Conservation (phyloP, 1,140 invertebrate species). For the Adelges cooleyi region DNA sequence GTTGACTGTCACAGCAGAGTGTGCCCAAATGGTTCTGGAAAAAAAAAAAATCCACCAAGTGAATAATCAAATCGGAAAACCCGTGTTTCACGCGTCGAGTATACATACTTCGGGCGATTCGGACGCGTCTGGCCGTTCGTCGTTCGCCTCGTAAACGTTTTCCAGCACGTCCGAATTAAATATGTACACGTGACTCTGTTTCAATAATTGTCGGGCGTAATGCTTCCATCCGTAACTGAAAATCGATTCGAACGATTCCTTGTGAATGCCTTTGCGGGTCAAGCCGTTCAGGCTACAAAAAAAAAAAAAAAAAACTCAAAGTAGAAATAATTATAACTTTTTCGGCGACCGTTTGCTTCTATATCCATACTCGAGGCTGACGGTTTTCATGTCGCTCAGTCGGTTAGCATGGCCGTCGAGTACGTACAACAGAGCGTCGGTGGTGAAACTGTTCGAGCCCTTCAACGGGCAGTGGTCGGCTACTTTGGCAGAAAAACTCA, state of each 20-base stretch:
- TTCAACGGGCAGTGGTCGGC: background rate
- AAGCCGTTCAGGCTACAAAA: conserved; percentile 5
- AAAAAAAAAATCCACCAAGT: background rate
- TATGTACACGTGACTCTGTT: conserved; percentile 19
- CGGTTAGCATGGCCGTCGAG: conserved; percentile 2
- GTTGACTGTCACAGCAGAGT: background rate
- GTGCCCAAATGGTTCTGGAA: background rate
- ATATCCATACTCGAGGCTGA: conserved; percentile 5
- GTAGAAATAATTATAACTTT: background rate
- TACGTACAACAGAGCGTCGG: conserved; percentile 15
- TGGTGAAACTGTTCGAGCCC: conserved; percentile 17
- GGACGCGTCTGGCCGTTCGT: background rate
- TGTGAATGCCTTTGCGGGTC: conserved; percentile 2
- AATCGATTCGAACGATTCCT: conserved; percentile 9
- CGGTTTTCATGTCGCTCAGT: conserved; percentile 14
- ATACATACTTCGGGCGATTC: too few species aligned
- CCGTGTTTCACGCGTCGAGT: too few species aligned
- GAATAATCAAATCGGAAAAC: too few species aligned
- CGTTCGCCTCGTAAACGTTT: conserved; percentile 9
- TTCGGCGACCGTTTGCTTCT: background rate
- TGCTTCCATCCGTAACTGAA: conserved; percentile 2
- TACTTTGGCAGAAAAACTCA: conserved; percentile 19
- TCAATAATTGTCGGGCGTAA: background rate
- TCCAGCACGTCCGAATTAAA: conserved; percentile 23
- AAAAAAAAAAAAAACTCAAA: background rate